These are phyloP conservation scores for rabbit (Oryctolagus cuniculus) DNA, from an alignment of 2,113 vertebrate genomes.

Conservation along the genomic window DNA sequence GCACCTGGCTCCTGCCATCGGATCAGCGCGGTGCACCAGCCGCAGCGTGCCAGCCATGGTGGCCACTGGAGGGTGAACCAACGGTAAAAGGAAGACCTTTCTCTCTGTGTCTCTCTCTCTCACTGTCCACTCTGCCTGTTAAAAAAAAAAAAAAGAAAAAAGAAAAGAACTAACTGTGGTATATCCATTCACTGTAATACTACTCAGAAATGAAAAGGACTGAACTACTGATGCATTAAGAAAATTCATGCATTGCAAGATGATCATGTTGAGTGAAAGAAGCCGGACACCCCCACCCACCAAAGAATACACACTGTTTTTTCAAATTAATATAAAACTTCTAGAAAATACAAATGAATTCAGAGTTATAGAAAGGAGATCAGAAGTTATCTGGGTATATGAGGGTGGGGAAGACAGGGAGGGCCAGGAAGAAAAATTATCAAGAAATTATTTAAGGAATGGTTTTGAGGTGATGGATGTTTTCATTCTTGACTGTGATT, in stretches of 20 bases:
- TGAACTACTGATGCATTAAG: neutral
- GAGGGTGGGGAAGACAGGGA: neutral
- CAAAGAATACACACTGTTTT: neutral
- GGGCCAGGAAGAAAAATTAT: neutral
- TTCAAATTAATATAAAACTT: slow-evolving; percentile 15
- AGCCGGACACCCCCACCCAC: neutral
- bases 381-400: neutral
- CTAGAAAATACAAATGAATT: neutral
- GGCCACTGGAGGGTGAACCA: too few species aligned
- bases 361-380: neutral
- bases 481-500: neutral
- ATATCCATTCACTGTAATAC: neutral
- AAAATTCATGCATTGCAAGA: neutral
- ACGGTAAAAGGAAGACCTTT: too few species aligned
- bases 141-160: too few species aligned
- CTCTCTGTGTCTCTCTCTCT: too few species aligned
- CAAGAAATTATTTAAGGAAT: neutral
- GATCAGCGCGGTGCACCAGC: too few species aligned
- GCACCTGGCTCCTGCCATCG: too few species aligned
- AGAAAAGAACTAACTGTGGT: neutral
- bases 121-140: too few species aligned
- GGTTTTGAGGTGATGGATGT: neutral
- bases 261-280: neutral
- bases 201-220: slow-evolving; percentile 40
- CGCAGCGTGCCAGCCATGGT: too few species aligned